Evolutionary conservation across 2,113 vertebrate species (phyloP).

Genomic region (Hirundichthys speculiger): DNA sequence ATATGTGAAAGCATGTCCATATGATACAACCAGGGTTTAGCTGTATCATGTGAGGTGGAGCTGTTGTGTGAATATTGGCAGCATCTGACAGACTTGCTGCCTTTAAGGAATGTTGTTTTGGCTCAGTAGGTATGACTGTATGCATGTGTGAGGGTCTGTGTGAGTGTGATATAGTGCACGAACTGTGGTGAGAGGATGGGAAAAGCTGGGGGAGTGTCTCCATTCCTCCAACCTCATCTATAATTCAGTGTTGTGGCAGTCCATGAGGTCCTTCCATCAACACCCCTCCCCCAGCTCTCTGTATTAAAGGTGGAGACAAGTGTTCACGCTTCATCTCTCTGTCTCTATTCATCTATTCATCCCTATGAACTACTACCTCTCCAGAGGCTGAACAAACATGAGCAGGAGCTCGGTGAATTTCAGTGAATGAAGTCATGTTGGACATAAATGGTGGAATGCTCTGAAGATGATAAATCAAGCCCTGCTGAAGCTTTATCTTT

Average conservation of each 20-base stretch:
- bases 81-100: slow-evolving; percentile 10
- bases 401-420: slow-evolving; percentile 12
- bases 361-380: slow-evolving; percentile 11
- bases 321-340: slow-evolving; percentile 27
- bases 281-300: slow-evolving; percentile 17
- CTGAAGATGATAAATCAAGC: no score
- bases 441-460: not conserved
- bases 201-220: slow-evolving; percentile 35
- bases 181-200: slow-evolving; percentile 28
- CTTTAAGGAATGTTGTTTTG: slow-evolving; percentile 25
- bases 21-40: not conserved
- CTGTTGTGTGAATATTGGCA: slow-evolving; percentile 4
- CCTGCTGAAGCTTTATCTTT: not conserved
- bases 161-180: not conserved
- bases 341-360: slow-evolving; percentile 25
- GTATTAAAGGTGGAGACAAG: slow-evolving; percentile 38
- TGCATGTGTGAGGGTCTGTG: not conserved
- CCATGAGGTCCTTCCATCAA: slow-evolving; percentile 43
- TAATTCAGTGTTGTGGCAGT: slow-evolving; percentile 47
- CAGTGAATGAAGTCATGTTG: slow-evolving; percentile 8
- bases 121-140: slow-evolving; percentile 1
- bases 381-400: slow-evolving; percentile 16
- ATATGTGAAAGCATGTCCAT: slow-evolving; percentile 1
- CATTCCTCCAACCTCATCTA: slow-evolving; percentile 49
- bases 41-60: not conserved